Base-by-base conservation (phyloP, 2,888 invertebrate genomes). In the Timandra comae region DNA sequence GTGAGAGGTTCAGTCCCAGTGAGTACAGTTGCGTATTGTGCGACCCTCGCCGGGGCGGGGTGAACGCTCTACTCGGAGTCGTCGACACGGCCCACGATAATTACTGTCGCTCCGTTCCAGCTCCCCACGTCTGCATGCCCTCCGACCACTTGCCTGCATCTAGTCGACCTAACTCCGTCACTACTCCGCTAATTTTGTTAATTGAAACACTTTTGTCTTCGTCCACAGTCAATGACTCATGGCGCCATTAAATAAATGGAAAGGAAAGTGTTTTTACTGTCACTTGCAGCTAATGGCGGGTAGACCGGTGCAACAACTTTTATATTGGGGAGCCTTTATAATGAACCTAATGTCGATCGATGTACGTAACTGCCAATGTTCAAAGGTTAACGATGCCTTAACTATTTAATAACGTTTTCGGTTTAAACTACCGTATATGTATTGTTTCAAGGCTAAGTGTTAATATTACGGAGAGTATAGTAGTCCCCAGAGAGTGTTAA, bases 21-120 rank as follows among this genome's bases (percentile, higher is more conserved):
- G n/a, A n/a, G n/a, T 71, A 72, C 71, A 71, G 72, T 69, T 73
- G 80, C 68, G 70, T 77, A 72, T 69, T 72, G 70, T 66, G 59
- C 63, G 77, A 72, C 74, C 77, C 76, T 65, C 69, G 43, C 29
- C 29, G 31, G 6, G 16, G 32, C 39, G 82, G 82, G 84, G 84
- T 84, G 80, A 84, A 84, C 72, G 84, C 63, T 81, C 84, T 66
- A 65, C 63, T 63, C 52, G 66, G 72, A 80, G 84, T 84, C 84
- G 84, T 67, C 82, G 84, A 82, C 84, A 75, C 77, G 63, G 55
- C 58, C 58, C 61, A 63, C 72, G 80, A 81, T 84, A 84, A 84
- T 84, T 80, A 79, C 78, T 78, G 78, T 77, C 74, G 75, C 75
- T 62, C 59, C 63, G 70, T 66, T 67, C 66, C 71, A 68, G 63